A percentile compares a stretch with the other conserved stretches of the same genome.
These are phyloP conservation scores for Trissolcus japonicus DNA, from an alignment of 2,888 invertebrate genomes.

Conservation along the genomic window DNA sequence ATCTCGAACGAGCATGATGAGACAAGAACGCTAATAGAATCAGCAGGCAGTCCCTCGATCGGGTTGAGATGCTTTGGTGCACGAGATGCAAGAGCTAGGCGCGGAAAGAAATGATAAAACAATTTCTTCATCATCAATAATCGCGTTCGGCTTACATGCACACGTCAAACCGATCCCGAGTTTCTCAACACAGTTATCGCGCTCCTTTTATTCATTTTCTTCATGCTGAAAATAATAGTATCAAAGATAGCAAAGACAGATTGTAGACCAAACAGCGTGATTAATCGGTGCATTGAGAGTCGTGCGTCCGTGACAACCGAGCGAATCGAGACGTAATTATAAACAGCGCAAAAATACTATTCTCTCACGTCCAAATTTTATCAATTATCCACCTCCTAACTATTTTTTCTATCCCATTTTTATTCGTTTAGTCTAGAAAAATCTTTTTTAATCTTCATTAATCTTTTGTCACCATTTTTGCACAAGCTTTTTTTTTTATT, in stretches of 20 bases:
- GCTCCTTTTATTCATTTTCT: constrained; percentile 53
- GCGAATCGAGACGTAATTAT: constrained; percentile 54
- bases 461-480: background rate
- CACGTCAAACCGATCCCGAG: constrained; percentile 37
- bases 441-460: background rate
- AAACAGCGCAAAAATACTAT: constrained; percentile 37
- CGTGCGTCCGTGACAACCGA: constrained; percentile 52
- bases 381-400: constrained; percentile 7
- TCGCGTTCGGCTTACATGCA: constrained; percentile 24
- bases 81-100: constrained; percentile 31
- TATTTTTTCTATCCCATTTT: background rate
- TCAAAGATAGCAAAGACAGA: constrained; percentile 55
- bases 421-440: no score
- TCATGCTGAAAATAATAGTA: constrained; percentile 55
- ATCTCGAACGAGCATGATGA: background rate
- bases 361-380: constrained; percentile 50
- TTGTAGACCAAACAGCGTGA: constrained; percentile 55
- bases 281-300: constrained; percentile 55
- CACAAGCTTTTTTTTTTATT: no score
- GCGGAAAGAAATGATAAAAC: constrained; percentile 33
- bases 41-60: constrained; percentile 37
- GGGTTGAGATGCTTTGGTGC: constrained; percentile 37
- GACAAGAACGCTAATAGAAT: constrained; percentile 21
- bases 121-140: constrained; percentile 37
- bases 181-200: constrained; percentile 49